Evolutionary conservation across 2,797 vertebrate genomes (phyloP).

Genomic region (Philypnodon macrostomus): DNA sequence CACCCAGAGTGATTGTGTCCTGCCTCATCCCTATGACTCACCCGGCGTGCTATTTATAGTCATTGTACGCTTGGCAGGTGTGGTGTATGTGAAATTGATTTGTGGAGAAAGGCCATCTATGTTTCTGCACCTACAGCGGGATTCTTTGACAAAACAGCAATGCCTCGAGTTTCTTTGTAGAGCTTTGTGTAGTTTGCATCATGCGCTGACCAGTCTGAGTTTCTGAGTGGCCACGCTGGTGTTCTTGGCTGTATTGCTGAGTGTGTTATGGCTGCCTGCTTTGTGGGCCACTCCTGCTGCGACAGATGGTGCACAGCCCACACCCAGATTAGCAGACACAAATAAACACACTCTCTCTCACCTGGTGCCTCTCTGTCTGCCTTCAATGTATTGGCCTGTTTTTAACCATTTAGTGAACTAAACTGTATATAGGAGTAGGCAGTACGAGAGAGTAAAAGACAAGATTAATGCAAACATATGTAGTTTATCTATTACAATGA

Average conservation of each 20-base stretch:
- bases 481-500: slow-evolving; percentile 35
- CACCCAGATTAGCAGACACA: slow-evolving; percentile 73
- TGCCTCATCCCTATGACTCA: slow-evolving; percentile 45
- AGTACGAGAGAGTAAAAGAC: slow-evolving; percentile 17
- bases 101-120: slow-evolving; percentile 15
- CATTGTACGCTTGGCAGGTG: slow-evolving; percentile 20
- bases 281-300: slow-evolving; percentile 58
- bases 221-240: slow-evolving; percentile 14
- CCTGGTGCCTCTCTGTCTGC: slow-evolving; percentile 19
- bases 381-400: slow-evolving; percentile 17
- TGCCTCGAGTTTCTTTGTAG: slow-evolving; percentile 35
- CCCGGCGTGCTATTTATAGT: slow-evolving; percentile 42
- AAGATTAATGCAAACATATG: slow-evolving; percentile 14
- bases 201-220: slow-evolving; percentile 8
- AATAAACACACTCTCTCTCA: slow-evolving; percentile 50
- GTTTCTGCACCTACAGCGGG: slow-evolving; percentile 14
- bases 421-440: slow-evolving; percentile 8
- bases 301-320: slow-evolving; percentile 73
- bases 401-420: slow-evolving; percentile 20
- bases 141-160: slow-evolving; percentile 39
- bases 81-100: slow-evolving; percentile 10
- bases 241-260: slow-evolving; percentile 24
- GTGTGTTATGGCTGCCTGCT: slow-evolving; percentile 53
- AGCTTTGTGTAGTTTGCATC: slow-evolving; percentile 14
- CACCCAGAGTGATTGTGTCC: slow-evolving; percentile 30